Evolutionary conservation across 2,888 invertebrate genomes (phyloP).

Genomic region (Pomacea canaliculata): DNA sequence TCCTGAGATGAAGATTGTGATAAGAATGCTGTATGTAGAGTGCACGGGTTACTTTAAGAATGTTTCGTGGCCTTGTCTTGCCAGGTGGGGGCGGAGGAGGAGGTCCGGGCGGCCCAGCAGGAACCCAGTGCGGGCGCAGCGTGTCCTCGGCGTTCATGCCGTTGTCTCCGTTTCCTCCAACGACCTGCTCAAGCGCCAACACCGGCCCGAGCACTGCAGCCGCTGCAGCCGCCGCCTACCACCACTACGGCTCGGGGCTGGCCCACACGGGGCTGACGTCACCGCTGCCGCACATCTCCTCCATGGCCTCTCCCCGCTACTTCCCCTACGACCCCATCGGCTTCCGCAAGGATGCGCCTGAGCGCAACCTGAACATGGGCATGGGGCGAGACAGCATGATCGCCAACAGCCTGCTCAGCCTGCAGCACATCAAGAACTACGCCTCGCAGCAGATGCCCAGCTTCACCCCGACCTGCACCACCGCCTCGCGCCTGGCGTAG

Average conservation of each 20-base stretch:
- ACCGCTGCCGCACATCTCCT: conserved; percentile 65
- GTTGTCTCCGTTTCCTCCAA: conserved; percentile 74
- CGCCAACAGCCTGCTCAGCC: conserved; percentile 71
- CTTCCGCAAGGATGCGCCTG: conserved; percentile 76
- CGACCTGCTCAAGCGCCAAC: conserved; percentile 32
- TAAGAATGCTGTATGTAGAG: too few species aligned
- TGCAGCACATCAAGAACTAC: conserved; percentile 94
- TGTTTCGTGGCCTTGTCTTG: neutral
- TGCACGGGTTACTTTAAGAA: too few species aligned
- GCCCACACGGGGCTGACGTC: conserved; percentile 59
- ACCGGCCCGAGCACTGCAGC: conserved; percentile 22
- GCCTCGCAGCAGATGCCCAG: conserved; percentile 64
- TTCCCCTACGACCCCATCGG: conserved; percentile 91
- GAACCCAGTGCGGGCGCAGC: conserved; percentile 35
- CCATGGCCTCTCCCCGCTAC: conserved; percentile 69
- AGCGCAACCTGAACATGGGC: conserved; percentile 58
- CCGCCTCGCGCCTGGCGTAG: conserved; percentile 57
- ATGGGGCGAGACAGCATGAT: conserved; percentile 53
- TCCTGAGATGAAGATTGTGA: too few species aligned
- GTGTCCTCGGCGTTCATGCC: conserved; percentile 86
- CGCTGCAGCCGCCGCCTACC: conserved; percentile 18
- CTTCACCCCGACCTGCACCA: conserved; percentile 56
- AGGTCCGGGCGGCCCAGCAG: conserved; percentile 4
- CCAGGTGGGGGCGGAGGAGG: neutral
- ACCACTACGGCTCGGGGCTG: conserved; percentile 45